Base-by-base conservation (phyloP, 2,113 vertebrate species). In the Sterrhoptilus dennistouni region DNA sequence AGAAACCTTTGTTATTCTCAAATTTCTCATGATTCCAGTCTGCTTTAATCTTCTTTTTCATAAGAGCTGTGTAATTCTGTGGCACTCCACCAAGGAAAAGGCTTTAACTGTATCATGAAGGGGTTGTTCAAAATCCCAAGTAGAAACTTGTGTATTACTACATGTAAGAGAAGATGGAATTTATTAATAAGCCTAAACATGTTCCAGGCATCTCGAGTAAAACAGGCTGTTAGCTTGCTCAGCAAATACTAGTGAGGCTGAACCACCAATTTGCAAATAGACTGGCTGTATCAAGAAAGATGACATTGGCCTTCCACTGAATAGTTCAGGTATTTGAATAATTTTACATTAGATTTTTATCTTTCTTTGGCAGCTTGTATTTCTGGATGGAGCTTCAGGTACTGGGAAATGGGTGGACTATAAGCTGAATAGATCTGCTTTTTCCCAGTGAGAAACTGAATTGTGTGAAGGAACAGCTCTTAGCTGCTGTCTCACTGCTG, bases 181-280 rank as follows among this genome's bases (percentile, higher is more conserved):
- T 65, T 92, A 38, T 92, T 93, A 83, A 72, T 83, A 76, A 92
- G 76, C 29, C 54, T 77, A 81, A 95, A 38, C 71, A 66, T 47
- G 29, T 83, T 87, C 45, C 33, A 70, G 18, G 19, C 59, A 83
- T 77, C 59, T 88, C 0, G 18, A 70, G 27, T 77, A 61, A 88
- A 95, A 42, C 20, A 47, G 0, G 0, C 53, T 52, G 23, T 83
- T 61, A 72, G 53, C 25, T 75, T 83, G 44, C 57, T 83, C 50
- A 77, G 59, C 47, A 83, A 86, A 70, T 70, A 35, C 17, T 78
- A 22, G 36, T 20, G 42, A 74, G 78, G 50, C 68, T 83, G 52
- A 89, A 78, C 85, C 8, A 4, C 35, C 44, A 40, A 19, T 93
- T 23, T 93, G 38, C 52, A 81, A 75, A 23, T 35, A 91, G 29